phyloP scores from a whole-genome alignment of 2,113 vertebrate species.

The Etheostoma cragini region DNA sequence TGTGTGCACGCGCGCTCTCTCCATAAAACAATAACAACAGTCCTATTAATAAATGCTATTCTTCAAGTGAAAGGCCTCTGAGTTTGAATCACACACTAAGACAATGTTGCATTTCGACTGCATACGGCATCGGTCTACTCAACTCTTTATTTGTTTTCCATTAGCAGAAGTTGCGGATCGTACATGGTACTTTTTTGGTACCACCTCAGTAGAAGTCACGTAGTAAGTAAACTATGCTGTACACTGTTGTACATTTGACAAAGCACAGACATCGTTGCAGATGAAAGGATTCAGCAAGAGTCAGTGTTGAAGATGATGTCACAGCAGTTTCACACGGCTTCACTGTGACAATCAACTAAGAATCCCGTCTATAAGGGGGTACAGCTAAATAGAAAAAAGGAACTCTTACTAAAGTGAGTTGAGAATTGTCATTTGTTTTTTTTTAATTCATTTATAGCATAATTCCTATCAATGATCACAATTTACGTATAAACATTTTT shows the following conservation, averaged over 20 bases:
- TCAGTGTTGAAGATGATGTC: background rate
- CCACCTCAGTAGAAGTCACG: background rate
- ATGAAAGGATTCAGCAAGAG: background rate
- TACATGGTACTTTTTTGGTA: background rate
- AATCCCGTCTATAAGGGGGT: background rate
- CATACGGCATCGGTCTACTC: background rate
- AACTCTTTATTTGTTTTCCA: background rate
- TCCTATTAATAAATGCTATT: conserved; percentile 49
- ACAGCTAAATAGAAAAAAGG: background rate
- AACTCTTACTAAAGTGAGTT: background rate
- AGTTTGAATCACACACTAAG: background rate
- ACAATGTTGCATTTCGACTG: background rate
- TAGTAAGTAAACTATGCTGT: too few relatives aligned
- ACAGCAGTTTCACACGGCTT: background rate
- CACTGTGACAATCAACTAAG: background rate
- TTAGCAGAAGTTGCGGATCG: background rate
- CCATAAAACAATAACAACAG: conserved; percentile 43
- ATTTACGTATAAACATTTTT: background rate
- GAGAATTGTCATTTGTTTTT: background rate
- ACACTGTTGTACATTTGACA: background rate
- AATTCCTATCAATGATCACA: background rate
- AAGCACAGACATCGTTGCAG: background rate
- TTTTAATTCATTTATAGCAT: background rate
- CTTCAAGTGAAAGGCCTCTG: conserved; percentile 40
- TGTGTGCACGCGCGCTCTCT: conserved; percentile 18